Evolutionary conservation across 1,140 invertebrate genomes (phyloP).

Genomic region (Chironomus tepperi): DNA sequence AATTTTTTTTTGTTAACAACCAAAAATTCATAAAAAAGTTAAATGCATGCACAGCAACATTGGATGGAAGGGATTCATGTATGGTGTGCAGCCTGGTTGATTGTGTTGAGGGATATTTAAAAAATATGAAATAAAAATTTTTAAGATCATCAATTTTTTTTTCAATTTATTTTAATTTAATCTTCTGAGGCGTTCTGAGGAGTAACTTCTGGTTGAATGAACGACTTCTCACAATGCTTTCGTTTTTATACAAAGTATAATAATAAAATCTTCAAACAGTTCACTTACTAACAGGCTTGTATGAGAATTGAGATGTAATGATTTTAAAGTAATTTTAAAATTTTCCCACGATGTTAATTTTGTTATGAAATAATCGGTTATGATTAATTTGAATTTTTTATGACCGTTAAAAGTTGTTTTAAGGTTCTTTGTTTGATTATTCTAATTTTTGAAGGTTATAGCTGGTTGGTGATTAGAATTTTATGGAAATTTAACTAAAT

Average conservation of each 20-base stretch:
- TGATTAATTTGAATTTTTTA: too few relatives aligned
- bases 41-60: background rate
- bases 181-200: background rate
- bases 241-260: constrained; percentile 5
- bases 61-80: background rate
- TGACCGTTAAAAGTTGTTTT: too few relatives aligned
- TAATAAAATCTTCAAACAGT: constrained; percentile 24
- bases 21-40: background rate
- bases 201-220: background rate
- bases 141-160: background rate
- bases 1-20: constrained; percentile 6
- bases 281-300: background rate
- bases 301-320: background rate
- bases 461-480: too few relatives aligned
- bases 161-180: background rate
- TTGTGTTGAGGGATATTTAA: too few relatives aligned
- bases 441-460: too few relatives aligned
- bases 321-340: constrained; percentile 7
- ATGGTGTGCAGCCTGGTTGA: background rate
- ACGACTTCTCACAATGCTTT: constrained; percentile 17
- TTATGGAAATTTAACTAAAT: too few relatives aligned
- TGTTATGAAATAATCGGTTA: background rate
- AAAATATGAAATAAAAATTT: too few relatives aligned
- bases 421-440: too few relatives aligned
- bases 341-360: background rate